These are phyloP conservation scores for Sandelia bainsii DNA, from an alignment of 2,797 vertebrate species.

Conservation along the genomic window DNA sequence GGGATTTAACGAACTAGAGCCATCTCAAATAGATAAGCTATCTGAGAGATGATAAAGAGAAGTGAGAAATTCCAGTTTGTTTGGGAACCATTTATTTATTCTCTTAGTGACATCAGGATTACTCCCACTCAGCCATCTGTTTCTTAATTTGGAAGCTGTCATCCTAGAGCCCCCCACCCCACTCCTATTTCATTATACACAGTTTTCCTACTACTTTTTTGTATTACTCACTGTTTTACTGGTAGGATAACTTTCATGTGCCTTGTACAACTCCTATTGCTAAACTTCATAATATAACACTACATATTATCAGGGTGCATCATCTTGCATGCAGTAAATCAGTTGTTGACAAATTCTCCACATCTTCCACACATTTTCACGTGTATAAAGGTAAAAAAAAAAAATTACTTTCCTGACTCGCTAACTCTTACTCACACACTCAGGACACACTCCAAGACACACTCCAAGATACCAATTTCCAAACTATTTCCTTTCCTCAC, in stretches of 20 bases:
- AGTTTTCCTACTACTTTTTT: too few relatives aligned
- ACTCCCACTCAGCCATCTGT: neutral
- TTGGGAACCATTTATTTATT: neutral
- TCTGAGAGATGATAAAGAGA: neutral
- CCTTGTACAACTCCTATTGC: too few relatives aligned
- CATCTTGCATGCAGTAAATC: neutral
- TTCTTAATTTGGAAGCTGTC: neutral
- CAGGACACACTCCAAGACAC: neutral
- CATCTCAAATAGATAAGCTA: neutral
- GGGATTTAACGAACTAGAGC: neutral
- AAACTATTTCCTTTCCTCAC: slow-evolving; percentile 37
- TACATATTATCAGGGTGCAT: neutral
- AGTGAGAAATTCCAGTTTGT: neutral
- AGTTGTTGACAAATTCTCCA: neutral
- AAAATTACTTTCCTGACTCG: neutral
- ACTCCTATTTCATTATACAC: neutral
- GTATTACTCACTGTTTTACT: too few relatives aligned
- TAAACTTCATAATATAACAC: neutral
- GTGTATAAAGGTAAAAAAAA: neutral
- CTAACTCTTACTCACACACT: neutral
- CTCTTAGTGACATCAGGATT: neutral
- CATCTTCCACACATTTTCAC: neutral
- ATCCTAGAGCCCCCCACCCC: neutral
- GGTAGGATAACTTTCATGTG: too few relatives aligned
- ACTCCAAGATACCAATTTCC: neutral